phyloP scores from a whole-genome alignment of 2,113 vertebrate species.

The Sphyrna mokarran region DNA sequence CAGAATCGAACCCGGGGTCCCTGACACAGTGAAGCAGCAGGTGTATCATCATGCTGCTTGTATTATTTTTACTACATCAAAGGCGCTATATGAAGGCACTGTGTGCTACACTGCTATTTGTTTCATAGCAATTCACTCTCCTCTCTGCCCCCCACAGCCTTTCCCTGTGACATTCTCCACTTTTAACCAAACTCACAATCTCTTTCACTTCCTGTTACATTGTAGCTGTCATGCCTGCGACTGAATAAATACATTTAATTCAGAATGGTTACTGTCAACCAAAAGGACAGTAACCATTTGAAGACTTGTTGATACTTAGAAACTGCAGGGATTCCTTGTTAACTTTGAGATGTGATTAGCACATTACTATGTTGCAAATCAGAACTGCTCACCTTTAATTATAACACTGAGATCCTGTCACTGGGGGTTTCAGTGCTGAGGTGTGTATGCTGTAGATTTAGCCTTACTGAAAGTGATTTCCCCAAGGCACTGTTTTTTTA shows the following conservation, averaged over 20 bases:
- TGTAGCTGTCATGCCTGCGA: not conserved
- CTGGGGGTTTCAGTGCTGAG: not conserved
- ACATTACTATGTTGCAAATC: not conserved
- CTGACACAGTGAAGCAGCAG: no score
- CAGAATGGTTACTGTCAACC: not conserved
- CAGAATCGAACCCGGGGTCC: no score
- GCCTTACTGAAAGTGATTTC: not conserved
- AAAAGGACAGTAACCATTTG: not conserved
- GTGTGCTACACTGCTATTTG: not conserved
- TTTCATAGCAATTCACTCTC: not conserved
- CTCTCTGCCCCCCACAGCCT: not conserved
- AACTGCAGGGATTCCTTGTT: not conserved
- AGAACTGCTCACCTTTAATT: not conserved
- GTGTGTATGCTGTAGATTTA: not conserved
- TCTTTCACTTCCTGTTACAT: not conserved
- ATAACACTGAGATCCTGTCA: not conserved
- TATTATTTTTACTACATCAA: not conserved
- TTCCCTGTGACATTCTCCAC: not conserved
- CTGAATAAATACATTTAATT: not conserved
- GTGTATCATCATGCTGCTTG: no score
- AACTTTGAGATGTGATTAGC: not conserved
- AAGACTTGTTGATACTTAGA: not conserved
- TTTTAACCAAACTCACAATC: not conserved
- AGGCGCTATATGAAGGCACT: not conserved
- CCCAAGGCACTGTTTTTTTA: not conserved